Conservation (phyloP, 2,797 vertebrate species). For the Geotrypetes seraphini region DNA sequence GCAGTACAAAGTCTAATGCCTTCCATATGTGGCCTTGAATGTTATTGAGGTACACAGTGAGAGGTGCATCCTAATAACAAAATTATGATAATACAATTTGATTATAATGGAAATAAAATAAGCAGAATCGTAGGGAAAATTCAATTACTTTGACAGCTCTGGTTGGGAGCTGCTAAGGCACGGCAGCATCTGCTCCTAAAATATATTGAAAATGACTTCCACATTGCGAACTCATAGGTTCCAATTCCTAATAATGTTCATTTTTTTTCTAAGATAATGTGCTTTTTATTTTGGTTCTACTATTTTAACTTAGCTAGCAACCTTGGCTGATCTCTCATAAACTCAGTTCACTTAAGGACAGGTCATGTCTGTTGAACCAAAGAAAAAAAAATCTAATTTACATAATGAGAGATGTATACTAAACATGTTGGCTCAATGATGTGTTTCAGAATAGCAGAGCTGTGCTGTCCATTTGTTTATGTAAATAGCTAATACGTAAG, state of each 20-base stretch:
- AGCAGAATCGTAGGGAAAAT: slow-evolving; percentile 34
- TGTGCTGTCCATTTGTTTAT: too few species aligned
- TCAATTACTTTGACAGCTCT: slow-evolving; percentile 31
- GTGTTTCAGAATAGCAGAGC: too few species aligned
- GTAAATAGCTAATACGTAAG: too few species aligned
- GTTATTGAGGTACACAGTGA: slow-evolving; percentile 31
- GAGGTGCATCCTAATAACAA: slow-evolving; percentile 55
- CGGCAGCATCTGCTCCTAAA: slow-evolving; percentile 26
- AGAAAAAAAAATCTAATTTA: slow-evolving; percentile 12
- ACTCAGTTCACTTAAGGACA: not conserved
- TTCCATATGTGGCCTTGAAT: slow-evolving; percentile 20
- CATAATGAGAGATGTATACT: not conserved
- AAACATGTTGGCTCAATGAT: too few species aligned
- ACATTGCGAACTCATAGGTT: slow-evolving; percentile 5
- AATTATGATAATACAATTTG: slow-evolving; percentile 67
- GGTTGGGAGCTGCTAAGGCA: slow-evolving; percentile 26
- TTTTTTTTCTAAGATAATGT: not conserved
- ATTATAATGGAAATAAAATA: slow-evolving; percentile 58
- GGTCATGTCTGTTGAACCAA: not conserved
- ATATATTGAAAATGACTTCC: slow-evolving; percentile 30
- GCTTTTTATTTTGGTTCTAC: slow-evolving; percentile 1
- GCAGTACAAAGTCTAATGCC: slow-evolving; percentile 6
- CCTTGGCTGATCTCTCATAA: not conserved
- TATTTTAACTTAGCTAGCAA: slow-evolving; percentile 5
- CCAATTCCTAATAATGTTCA: slow-evolving; percentile 6